These are phyloP conservation scores for Brachionus calyciflorus DNA, from an alignment of 1,140 invertebrate genomes.

Conservation along the genomic window DNA sequence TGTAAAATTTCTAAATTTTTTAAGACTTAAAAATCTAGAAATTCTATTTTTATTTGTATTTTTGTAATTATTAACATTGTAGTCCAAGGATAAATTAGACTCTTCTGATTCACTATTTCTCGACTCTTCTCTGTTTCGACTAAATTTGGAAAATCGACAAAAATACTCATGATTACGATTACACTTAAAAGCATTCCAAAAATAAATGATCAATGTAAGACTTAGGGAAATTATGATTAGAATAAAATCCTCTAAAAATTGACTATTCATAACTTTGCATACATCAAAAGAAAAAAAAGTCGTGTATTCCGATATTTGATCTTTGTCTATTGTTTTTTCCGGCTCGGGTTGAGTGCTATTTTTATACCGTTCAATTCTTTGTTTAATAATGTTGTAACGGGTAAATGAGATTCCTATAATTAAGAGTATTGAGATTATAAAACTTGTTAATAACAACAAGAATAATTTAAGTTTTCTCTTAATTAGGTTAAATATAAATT, in stretches of 20 bases:
- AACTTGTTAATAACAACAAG: background rate
- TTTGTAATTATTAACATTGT: background rate
- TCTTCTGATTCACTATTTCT: background rate
- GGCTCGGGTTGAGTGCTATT: background rate
- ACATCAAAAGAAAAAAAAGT: slow-evolving; percentile 35
- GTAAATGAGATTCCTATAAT: background rate
- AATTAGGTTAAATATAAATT: background rate
- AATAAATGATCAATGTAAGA: slow-evolving; percentile 28
- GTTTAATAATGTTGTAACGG: background rate
- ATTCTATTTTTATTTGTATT: background rate
- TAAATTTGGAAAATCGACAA: slow-evolving; percentile 1
- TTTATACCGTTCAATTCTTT: background rate
- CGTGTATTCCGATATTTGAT: background rate
- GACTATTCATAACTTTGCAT: slow-evolving; percentile 17
- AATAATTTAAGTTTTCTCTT: background rate
- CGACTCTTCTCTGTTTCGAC: background rate
- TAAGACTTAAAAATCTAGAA: background rate
- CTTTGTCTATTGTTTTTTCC: slow-evolving; percentile 9
- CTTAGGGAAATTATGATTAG: background rate
- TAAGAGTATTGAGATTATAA: background rate
- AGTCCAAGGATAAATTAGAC: background rate
- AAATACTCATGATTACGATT: slow-evolving; percentile 26
- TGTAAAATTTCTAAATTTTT: background rate
- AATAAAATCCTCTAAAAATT: slow-evolving; percentile 40
- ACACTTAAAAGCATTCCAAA: slow-evolving; percentile 45